Evolutionary conservation across 2,113 vertebrate genomes (phyloP), one percentile per base, ranked within the genome.

Genomic region (Corythaixoides concolor): DNA sequence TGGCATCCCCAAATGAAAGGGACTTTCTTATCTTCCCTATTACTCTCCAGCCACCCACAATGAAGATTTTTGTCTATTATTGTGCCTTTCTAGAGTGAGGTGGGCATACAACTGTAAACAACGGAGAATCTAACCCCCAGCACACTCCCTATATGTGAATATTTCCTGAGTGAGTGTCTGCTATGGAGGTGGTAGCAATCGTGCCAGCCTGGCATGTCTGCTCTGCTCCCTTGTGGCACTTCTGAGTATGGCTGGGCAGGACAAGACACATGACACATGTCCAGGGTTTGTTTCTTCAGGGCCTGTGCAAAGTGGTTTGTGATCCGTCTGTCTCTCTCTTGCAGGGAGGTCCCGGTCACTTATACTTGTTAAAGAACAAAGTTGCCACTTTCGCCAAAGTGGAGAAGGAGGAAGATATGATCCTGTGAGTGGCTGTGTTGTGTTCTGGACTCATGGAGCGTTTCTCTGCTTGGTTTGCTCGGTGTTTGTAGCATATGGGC

Each of bases 311-410:
- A 72, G n/a, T 22, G 33, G 33, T 81, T 66, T 66, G 50, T 56
- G 41, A 56, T 60, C 49, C 74, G 18, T 49, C 66, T 67, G 30
- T 80, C 43, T 81, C 15, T 84, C 23, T 93, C 89, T 88, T 88
- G 39, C 98, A 99, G 99, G 99, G 99, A 26, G 99, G 99, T 58
- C 99, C 99, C 0, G 99, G 99, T 33, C 99, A 99, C 96, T 97
- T 99, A 30, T 99, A 99, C 93, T 97, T 99, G 92, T 97, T 99
- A 93, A 99, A 99, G 98, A 99, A 99, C 96, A 99, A 99, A 97
- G 99, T 99, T 5, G 99, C 99, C 85, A 99, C 99, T 12, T 99
- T 99, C 3, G 99, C 99, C 81, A 99, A 99, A 97, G 99, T 99
- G 97, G 99, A 99, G 97, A 99, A 99, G 94, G 99, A 99, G 80